Conservation (phyloP, 1,140 invertebrate genomes). For the Dendrolimus kikuchii region DNA sequence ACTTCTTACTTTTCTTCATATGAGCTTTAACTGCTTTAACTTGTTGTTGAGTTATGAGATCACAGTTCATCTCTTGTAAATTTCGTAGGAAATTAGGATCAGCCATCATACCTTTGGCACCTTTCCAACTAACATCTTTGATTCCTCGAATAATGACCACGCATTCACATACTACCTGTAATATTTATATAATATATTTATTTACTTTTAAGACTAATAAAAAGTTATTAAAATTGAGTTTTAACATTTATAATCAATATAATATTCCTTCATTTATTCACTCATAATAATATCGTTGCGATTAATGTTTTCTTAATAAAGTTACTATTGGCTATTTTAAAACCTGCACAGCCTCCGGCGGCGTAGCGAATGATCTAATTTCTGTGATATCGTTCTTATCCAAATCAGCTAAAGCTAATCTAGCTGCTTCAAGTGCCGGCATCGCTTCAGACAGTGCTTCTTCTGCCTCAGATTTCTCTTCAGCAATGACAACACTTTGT, state of each 20-base stretch:
- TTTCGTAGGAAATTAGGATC: constrained; percentile 87
- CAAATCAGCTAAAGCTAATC: constrained; percentile 83
- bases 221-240: too few species aligned
- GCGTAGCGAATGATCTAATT: constrained; percentile 92
- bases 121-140: constrained; percentile 92
- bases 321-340: too few species aligned
- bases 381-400: constrained; percentile 93
- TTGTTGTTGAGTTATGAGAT: constrained; percentile 83
- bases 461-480: constrained; percentile 88
- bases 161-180: constrained; percentile 85
- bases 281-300: too few species aligned
- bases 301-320: too few species aligned
- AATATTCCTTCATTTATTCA: too few species aligned
- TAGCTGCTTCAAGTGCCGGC: constrained; percentile 86
- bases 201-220: too few species aligned
- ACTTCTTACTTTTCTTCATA: constrained; percentile 79
- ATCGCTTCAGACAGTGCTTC: constrained; percentile 83
- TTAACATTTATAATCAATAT: too few species aligned
- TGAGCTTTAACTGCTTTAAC: constrained; percentile 80
- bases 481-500: constrained; percentile 82
- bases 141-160: constrained; percentile 86
- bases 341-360: constrained; percentile 87
- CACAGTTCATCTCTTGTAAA: constrained; percentile 89
- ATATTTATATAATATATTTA: too few species aligned
- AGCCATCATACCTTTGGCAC: constrained; percentile 91